Percentiles rank a stretch among this genome's conserved stretches.
Conservation (phyloP, 2,797 vertebrate genomes). For the Paratrypauchen microcephalus region DNA sequence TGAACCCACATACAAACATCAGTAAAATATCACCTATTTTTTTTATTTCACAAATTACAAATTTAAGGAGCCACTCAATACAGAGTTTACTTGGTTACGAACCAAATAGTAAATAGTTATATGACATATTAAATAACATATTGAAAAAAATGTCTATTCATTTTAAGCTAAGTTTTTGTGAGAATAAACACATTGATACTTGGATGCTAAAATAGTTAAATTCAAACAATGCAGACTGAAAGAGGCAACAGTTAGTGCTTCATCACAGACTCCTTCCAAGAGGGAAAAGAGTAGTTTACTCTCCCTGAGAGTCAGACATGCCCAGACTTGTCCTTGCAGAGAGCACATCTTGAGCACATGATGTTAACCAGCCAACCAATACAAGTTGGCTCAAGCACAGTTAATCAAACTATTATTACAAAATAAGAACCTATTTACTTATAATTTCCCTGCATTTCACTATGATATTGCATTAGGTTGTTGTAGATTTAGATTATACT, state of each 20-base stretch:
- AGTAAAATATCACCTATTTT: too few relatives aligned
- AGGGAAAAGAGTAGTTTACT: conserved; percentile 56
- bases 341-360: conserved; percentile 38
- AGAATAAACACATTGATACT: not conserved
- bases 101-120: too few relatives aligned
- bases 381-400: conserved; percentile 14
- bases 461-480: not conserved
- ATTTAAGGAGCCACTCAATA: too few relatives aligned
- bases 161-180: not conserved
- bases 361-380: conserved; percentile 14
- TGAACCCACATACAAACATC: too few relatives aligned
- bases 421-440: not conserved
- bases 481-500: not conserved
- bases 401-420: not conserved
- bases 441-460: not conserved
- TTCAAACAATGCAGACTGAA: conserved; percentile 27
- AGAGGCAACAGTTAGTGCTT: conserved; percentile 53
- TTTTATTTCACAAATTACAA: too few relatives aligned
- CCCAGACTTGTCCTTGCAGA: conserved; percentile 76
- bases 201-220: not conserved
- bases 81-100: too few relatives aligned
- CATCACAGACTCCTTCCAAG: conserved; percentile 69
- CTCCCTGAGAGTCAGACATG: conserved; percentile 59
- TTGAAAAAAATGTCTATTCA: not conserved
- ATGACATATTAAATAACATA: too few relatives aligned